A percentile compares a stretch with the other conserved stretches of the same genome.
Conservation (phyloP, 92 coral and sea anemone species). For the Palythoa grandiflora region DNA sequence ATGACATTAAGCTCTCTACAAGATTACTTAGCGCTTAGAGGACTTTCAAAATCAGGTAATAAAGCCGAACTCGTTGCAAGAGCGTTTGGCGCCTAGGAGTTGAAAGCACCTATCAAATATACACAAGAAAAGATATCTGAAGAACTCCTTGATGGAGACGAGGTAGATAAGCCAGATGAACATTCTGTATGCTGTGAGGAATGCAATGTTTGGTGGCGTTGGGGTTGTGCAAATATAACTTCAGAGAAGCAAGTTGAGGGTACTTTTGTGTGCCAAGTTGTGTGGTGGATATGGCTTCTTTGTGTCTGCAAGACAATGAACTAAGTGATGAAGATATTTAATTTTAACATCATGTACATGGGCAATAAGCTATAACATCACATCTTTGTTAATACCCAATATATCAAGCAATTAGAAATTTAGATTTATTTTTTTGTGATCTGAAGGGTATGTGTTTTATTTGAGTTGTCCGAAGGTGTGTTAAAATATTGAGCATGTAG, state of each 20-base stretch:
- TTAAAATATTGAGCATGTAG: too few relatives aligned
- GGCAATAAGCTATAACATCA: too few relatives aligned
- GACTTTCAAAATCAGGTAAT: background rate
- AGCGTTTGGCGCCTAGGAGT: slow-evolving; percentile 37
- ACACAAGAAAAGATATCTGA: slow-evolving; percentile 11
- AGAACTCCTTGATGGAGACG: slow-evolving; percentile 8
- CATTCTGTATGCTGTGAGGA: slow-evolving; percentile 53
- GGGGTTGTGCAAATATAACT: slow-evolving; percentile 45
- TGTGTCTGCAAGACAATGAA: too few relatives aligned
- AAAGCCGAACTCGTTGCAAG: slow-evolving; percentile 43
- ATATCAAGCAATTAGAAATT: too few relatives aligned
- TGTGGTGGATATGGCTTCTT: slow-evolving; percentile 26
- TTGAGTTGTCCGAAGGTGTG: too few relatives aligned
- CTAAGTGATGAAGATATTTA: too few relatives aligned
- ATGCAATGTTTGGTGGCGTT: slow-evolving; percentile 56
- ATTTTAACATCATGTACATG: background rate
- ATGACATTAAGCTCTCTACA: slow-evolving; percentile 15
- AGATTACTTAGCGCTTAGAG: slow-evolving; percentile 26
- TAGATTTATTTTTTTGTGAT: too few relatives aligned
- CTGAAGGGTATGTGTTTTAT: too few relatives aligned
- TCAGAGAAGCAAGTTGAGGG: slow-evolving; percentile 23
- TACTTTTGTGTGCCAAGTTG: slow-evolving; percentile 23
- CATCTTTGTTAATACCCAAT: too few relatives aligned
- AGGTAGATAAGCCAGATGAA: slow-evolving; percentile 46
- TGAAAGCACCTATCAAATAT: slow-evolving; percentile 4